Evolutionary conservation across 1,140 invertebrate species (phyloP).

Genomic region (Drosophila fuyamai): DNA sequence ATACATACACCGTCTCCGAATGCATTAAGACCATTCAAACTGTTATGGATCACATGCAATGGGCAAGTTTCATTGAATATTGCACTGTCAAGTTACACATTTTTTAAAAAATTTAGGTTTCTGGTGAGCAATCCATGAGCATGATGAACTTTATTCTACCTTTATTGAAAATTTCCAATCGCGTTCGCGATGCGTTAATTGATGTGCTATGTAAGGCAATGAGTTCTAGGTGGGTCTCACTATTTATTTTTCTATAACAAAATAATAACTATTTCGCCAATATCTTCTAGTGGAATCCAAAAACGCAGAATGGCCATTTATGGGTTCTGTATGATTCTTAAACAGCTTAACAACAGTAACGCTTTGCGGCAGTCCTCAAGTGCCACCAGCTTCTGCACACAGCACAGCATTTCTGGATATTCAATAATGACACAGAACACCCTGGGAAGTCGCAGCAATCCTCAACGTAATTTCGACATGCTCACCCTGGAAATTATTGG

Average conservation of each 20-base stretch:
- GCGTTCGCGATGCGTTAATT: slow-evolving; percentile 76
- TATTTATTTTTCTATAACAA: background rate
- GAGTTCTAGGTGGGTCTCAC: slow-evolving; percentile 49
- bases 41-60: slow-evolving; percentile 79
- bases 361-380: slow-evolving; percentile 62
- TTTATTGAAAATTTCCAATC: slow-evolving; percentile 69
- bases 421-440: slow-evolving; percentile 78
- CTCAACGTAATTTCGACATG: slow-evolving; percentile 80
- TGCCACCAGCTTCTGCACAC: slow-evolving; percentile 72
- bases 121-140: slow-evolving; percentile 81
- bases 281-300: slow-evolving; percentile 47
- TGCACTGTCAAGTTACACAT: too few relatives aligned
- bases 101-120: slow-evolving; percentile 46
- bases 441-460: slow-evolving; percentile 67
- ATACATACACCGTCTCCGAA: slow-evolving; percentile 80
- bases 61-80: slow-evolving; percentile 43
- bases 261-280: background rate
- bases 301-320: slow-evolving; percentile 79
- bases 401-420: slow-evolving; percentile 79
- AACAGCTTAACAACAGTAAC: slow-evolving; percentile 80
- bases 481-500: slow-evolving; percentile 81
- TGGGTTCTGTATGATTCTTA: slow-evolving; percentile 82
- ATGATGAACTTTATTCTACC: slow-evolving; percentile 84
- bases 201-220: slow-evolving; percentile 79
- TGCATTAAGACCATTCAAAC: slow-evolving; percentile 70